Evolutionary conservation across 2,113 vertebrate species (phyloP).

Genomic region (Phylloscopus trochiloides): DNA sequence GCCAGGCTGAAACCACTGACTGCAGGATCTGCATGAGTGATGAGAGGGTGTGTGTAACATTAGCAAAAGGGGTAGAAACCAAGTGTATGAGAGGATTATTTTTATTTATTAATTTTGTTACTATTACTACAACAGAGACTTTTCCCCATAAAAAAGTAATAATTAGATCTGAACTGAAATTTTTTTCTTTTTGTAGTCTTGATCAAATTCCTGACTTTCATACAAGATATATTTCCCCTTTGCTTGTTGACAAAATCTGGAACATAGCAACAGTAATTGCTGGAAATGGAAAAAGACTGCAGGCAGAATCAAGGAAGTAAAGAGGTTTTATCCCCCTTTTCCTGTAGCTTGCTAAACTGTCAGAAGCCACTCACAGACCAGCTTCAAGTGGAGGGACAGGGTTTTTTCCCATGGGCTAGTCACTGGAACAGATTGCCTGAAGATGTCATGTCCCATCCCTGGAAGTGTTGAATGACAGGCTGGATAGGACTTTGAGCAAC

Average conservation of each 20-base stretch:
- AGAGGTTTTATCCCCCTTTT: background rate
- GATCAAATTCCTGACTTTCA: background rate
- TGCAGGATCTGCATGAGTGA: background rate
- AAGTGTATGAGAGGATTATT: background rate
- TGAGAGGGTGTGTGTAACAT: background rate
- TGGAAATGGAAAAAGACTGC: background rate
- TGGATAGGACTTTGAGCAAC: background rate
- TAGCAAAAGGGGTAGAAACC: background rate
- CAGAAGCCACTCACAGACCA: background rate
- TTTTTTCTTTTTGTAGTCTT: background rate
- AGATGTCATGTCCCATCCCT: background rate
- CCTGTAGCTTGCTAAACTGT: background rate
- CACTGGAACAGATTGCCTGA: background rate
- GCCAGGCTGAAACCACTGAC: background rate
- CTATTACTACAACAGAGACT: background rate
- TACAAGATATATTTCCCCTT: background rate
- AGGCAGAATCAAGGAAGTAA: background rate
- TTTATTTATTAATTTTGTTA: background rate
- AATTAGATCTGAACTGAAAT: background rate
- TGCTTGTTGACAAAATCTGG: background rate
- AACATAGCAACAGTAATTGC: background rate
- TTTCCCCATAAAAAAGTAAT: background rate
- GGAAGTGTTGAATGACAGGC: background rate
- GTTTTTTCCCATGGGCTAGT: accelerated
- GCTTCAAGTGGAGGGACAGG: background rate